Percentiles rank a stretch among this genome's conserved stretches.
phyloP scores from a whole-genome alignment of 64 coral and sea anemone genomes.

The Hydrozoanthus tunicans region DNA sequence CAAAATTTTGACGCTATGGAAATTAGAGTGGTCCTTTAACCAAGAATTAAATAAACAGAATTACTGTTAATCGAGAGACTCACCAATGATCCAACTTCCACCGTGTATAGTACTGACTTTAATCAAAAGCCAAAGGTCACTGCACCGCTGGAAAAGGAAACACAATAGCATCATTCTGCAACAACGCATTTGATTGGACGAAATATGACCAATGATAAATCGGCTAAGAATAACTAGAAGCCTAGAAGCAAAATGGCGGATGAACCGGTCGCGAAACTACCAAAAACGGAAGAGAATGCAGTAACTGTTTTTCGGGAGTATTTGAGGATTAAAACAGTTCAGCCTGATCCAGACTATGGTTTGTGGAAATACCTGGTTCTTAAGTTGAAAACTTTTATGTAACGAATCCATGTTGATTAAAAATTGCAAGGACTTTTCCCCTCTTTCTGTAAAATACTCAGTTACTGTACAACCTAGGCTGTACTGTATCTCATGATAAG shows the following conservation, averaged over 20 bases:
- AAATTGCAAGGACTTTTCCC: too few relatives aligned
- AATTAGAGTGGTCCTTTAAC: too few relatives aligned
- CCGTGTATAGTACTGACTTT: too few relatives aligned
- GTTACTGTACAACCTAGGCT: too few relatives aligned
- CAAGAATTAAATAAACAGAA: too few relatives aligned
- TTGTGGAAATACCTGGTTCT: neutral
- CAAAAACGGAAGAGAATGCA: conserved; percentile 49
- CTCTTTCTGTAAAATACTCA: too few relatives aligned
- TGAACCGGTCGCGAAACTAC: neutral
- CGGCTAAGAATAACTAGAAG: neutral
- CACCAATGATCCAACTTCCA: neutral
- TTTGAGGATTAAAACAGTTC: conserved; percentile 75
- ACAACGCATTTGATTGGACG: neutral
- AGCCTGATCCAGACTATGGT: conserved; percentile 80
- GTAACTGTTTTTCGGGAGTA: conserved; percentile 78
- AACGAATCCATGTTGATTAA: neutral
- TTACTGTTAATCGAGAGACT: neutral
- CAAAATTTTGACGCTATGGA: too few relatives aligned
- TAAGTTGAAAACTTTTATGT: neutral
- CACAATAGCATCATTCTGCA: neutral
- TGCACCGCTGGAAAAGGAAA: too few relatives aligned
- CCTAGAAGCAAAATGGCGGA: conserved; percentile 31
- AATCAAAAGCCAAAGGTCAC: too few relatives aligned
- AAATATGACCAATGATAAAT: neutral
- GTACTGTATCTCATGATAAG: too few relatives aligned